Conservation (phyloP, 2,797 vertebrate species). For the Paratrypauchen microcephalus region DNA sequence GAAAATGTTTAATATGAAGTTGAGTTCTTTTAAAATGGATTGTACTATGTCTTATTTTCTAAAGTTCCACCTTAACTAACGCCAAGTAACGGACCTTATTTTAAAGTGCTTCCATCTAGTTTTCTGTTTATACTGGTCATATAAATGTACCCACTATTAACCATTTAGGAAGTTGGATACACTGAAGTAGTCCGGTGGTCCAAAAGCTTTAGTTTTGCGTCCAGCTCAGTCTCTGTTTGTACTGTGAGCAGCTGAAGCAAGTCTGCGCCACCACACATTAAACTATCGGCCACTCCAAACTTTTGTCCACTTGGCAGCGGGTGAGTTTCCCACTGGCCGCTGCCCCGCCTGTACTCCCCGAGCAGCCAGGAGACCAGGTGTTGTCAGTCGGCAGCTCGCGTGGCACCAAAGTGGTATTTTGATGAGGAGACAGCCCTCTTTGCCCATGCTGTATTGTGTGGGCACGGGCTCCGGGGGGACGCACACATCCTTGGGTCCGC, state of each 20-base stretch:
- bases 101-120: too few relatives aligned
- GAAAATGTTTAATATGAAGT: too few relatives aligned
- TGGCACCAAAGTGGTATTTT: conserved; percentile 66
- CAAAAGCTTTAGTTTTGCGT: conserved; percentile 13
- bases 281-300: conserved; percentile 31
- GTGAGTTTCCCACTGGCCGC: conserved; percentile 33
- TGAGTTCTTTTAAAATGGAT: too few relatives aligned
- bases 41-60: too few relatives aligned
- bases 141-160: too few relatives aligned
- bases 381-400: conserved; percentile 66
- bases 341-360: conserved; percentile 39
- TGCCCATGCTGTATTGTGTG: conserved; percentile 53
- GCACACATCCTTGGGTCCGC: conserved; percentile 56
- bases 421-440: conserved; percentile 69
- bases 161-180: too few relatives aligned
- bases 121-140: too few relatives aligned
- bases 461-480: conserved; percentile 47
- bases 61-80: too few relatives aligned
- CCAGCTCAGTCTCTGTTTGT: conserved; percentile 9
- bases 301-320: conserved; percentile 39
- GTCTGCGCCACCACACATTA: conserved; percentile 22
- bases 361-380: conserved; percentile 65
- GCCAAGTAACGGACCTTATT: too few relatives aligned
- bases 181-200: conserved; percentile 19
- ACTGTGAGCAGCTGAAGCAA: conserved; percentile 25